A percentile compares a stretch with the other conserved stretches of the same genome.
Conservation (phyloP, 2,797 vertebrate species). For the Myripristis murdjan region DNA sequence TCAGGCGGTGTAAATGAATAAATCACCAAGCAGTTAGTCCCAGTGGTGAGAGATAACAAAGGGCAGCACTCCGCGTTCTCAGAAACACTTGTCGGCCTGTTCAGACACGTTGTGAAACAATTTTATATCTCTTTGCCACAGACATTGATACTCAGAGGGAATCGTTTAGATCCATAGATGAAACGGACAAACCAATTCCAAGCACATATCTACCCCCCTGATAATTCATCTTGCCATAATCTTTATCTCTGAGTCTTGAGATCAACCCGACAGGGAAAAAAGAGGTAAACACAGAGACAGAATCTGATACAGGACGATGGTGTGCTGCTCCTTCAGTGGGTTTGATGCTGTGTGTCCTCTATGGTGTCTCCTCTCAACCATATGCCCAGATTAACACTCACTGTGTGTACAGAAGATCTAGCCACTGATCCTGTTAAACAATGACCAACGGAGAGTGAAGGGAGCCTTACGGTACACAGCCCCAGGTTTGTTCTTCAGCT, state of each 20-base stretch:
- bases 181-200: not conserved
- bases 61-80: constrained; percentile 61
- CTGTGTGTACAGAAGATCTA: constrained; percentile 62
- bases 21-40: constrained; percentile 78
- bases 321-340: not conserved
- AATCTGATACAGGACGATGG: not conserved
- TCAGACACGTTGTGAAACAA: constrained; percentile 70
- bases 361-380: constrained; percentile 32
- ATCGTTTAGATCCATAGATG: constrained; percentile 36
- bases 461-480: constrained; percentile 73
- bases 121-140: constrained; percentile 67
- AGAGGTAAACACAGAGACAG: constrained; percentile 38
- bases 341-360: constrained; percentile 24
- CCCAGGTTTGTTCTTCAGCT: constrained; percentile 78
- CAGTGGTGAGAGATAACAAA: constrained; percentile 66
- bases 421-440: constrained; percentile 72
- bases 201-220: constrained; percentile 12
- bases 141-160: constrained; percentile 16
- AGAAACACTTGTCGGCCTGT: constrained; percentile 75
- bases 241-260: constrained; percentile 24
- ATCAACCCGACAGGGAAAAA: constrained; percentile 26
- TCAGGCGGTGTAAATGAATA: constrained; percentile 84
- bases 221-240: constrained; percentile 26
- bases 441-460: constrained; percentile 68
- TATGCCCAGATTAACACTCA: constrained; percentile 66